phyloP scores from a whole-genome alignment of 2,797 vertebrate species.

The Coracias cyanogaster region DNA sequence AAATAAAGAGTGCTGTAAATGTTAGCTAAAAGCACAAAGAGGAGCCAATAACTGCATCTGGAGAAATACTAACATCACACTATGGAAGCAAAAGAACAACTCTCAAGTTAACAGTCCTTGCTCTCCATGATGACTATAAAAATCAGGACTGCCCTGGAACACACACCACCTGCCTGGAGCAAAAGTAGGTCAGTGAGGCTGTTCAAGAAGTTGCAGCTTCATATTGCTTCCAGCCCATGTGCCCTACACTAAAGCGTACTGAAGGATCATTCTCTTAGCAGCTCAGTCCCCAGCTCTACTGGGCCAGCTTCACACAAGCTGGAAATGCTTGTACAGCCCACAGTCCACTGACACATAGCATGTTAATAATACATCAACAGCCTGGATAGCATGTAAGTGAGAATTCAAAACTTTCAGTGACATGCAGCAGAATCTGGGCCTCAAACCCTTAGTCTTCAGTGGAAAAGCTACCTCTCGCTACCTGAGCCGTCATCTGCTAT shows the following conservation, averaged over 20 bases:
- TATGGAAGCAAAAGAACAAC: not conserved
- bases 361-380: not conserved
- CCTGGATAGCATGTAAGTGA: not conserved
- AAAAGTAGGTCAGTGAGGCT: not conserved
- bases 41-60: not conserved
- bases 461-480: not conserved
- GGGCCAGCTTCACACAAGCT: not conserved
- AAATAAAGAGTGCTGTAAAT: not conserved
- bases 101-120: not conserved
- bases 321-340: not conserved
- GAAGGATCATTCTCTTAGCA: not conserved
- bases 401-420: not conserved
- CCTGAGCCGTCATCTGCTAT: not conserved
- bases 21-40: not conserved
- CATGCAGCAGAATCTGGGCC: not conserved
- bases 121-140: not conserved
- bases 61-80: not conserved
- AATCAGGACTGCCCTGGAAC: not conserved
- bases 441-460: not conserved
- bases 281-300: not conserved
- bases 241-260: not conserved
- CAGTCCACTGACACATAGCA: not conserved
- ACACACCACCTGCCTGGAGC: not conserved
- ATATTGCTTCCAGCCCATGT: not conserved
- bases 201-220: not conserved